Conservation (phyloP, 2,888 invertebrate species). For the Limnephilus rhombicus region DNA sequence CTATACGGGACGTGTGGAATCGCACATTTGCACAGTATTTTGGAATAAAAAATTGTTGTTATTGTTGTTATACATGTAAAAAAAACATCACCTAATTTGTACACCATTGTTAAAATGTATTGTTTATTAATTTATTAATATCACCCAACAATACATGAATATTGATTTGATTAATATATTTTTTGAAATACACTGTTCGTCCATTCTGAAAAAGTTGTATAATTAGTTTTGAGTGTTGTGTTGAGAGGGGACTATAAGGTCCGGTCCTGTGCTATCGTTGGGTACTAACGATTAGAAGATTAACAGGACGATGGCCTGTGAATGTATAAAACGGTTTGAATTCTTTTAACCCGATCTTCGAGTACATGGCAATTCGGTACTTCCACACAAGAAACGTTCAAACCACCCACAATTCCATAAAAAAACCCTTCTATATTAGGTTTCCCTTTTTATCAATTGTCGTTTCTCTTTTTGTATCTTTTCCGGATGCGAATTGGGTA, state of each 20-base stretch:
- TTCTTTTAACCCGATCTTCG: slow-evolving; percentile 17
- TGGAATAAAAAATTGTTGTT: too few species aligned
- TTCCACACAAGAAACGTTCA: not conserved
- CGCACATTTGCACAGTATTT: too few species aligned
- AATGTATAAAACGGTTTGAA: slow-evolving; percentile 45
- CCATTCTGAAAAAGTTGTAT: too few species aligned
- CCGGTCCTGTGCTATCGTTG: slow-evolving; percentile 24
- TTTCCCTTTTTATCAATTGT: not conserved
- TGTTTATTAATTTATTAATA: too few species aligned
- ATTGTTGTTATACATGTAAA: too few species aligned
- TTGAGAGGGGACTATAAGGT: not conserved
- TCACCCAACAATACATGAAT: too few species aligned
- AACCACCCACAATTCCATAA: not conserved
- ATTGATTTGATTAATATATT: too few species aligned
- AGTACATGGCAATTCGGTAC: not conserved
- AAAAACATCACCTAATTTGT: too few species aligned
- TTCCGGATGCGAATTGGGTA: not conserved
- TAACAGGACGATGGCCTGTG: slow-evolving; percentile 58
- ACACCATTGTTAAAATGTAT: too few species aligned
- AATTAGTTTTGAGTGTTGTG: too few species aligned
- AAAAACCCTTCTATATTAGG: not conserved
- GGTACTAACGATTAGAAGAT: slow-evolving; percentile 63
- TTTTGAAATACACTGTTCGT: too few species aligned
- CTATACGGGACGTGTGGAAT: too few species aligned
- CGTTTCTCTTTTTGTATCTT: not conserved